A percentile compares a stretch with the other conserved stretches of the same genome.
These are phyloP conservation scores for Meiosimyza platycephala DNA, from an alignment of 2,888 invertebrate genomes.

Conservation along the genomic window DNA sequence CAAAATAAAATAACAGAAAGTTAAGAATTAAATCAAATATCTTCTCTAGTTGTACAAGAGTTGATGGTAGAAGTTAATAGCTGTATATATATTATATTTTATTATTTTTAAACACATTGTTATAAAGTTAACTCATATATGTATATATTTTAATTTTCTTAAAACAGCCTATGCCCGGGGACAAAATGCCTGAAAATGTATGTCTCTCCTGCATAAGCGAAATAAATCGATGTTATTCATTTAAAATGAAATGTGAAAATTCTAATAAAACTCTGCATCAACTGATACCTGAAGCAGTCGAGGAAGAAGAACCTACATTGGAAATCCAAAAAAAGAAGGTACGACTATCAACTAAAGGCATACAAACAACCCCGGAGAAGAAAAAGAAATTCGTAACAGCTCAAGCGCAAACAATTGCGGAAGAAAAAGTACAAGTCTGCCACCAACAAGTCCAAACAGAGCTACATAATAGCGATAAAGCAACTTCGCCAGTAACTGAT, in stretches of 20 bases:
- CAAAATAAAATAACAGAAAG: too few species aligned
- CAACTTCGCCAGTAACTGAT: not conserved
- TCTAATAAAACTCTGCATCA: slow-evolving; percentile 63
- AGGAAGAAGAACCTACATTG: slow-evolving; percentile 43
- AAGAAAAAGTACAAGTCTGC: not conserved
- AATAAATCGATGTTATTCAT: slow-evolving; percentile 64
- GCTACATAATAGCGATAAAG: not conserved
- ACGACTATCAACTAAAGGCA: slow-evolving; percentile 21
- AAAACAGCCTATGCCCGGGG: slow-evolving; percentile 56
- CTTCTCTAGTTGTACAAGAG: too few species aligned
- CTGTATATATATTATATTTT: too few species aligned
- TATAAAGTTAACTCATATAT: too few species aligned
- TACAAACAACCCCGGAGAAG: slow-evolving; percentile 27
- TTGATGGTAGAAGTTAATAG: too few species aligned
- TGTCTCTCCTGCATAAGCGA: slow-evolving; percentile 64
- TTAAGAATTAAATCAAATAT: too few species aligned
- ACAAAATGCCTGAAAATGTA: slow-evolving; percentile 64
- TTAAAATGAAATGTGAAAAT: slow-evolving; percentile 66
- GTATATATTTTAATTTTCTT: not conserved
- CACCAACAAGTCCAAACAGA: slow-evolving; percentile 25
- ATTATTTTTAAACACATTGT: too few species aligned
- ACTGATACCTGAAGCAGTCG: slow-evolving; percentile 55
- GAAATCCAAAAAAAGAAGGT: slow-evolving; percentile 44
- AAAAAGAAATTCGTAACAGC: not conserved
- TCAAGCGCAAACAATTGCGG: slow-evolving; percentile 7